Evolutionary conservation across 2,888 invertebrate species (phyloP), one percentile per base, ranked within the genome.

Genomic region (Lobophora halterata): DNA sequence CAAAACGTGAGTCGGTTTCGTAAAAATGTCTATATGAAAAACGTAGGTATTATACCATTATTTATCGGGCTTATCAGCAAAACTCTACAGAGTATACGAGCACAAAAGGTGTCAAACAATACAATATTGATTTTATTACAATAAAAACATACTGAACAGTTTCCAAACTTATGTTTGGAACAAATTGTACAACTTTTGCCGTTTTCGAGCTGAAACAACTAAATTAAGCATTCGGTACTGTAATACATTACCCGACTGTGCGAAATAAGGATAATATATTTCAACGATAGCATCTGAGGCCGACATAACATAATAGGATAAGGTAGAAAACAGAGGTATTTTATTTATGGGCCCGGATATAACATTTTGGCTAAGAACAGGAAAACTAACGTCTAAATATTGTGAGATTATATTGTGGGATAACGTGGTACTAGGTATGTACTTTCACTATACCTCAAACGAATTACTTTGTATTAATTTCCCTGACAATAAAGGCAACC

Each of bases 201-300:
- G 20, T 26, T 16, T 3, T 24, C 13, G 9, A 20, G 25, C 25
- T 10, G 25, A 3, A 28, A 25, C 14, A 10, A 16, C 13, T 25
- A 24, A 37, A 12, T 19, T 28, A 35, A 23, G 28, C 8, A 9
- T 30, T 25, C 7, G 13, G 9, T 8, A 12, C 23, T 17, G 17
- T 18, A 18, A 24, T 30, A 25, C 14, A 29, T 38, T 38, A n/a
- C 25, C 6, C 13, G 12, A 17, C 30, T 25, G 12, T 6, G 34
- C 14, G 13, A 42, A 42, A 27, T 27, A 31, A 19, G 10, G 26
- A 9, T 23, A 18, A 25, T 36, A 27, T 27, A 32, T 42, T 35
- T 24, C 8, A 8, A 18, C 9, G 34, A 45, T 45, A 45, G 20
- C 33, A 34, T 32, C 35, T 19, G 20, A 21, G 26, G 14, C 35